These are phyloP conservation scores for Oscheius sp. DNA, from an alignment of 2,888 invertebrate genomes.

Conservation along the genomic window DNA sequence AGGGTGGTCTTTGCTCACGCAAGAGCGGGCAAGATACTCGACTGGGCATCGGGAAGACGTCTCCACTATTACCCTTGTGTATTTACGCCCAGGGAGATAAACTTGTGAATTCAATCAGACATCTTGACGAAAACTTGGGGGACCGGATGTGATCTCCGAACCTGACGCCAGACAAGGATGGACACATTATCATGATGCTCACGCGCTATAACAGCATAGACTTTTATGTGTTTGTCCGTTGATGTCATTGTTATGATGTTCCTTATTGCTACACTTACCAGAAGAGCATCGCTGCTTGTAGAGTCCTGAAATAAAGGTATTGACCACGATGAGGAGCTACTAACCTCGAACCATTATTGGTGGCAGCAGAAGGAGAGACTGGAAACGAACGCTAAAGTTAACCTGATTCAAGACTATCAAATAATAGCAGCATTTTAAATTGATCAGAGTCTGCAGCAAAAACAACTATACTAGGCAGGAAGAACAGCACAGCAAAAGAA, in stretches of 20 bases:
- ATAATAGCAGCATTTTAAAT: no score
- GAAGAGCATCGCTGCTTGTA: constrained; percentile 13
- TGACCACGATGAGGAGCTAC: not conserved
- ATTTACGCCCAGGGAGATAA: not conserved
- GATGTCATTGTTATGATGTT: not conserved
- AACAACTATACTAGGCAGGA: no score
- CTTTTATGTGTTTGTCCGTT: not conserved
- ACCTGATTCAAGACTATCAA: no score
- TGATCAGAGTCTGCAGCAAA: no score
- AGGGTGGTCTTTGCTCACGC: constrained; percentile 25
- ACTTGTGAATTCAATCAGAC: constrained; percentile 4
- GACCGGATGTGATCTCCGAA: not conserved
- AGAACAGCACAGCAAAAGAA: no score
- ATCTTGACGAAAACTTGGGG: not conserved
- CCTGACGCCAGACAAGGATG: not conserved
- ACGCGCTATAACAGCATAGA: not conserved
- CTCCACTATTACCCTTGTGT: constrained; percentile 21
- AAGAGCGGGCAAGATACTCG: constrained; percentile 1
- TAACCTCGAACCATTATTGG: no score
- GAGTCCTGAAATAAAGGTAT: constrained; percentile 5
- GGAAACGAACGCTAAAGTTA: no score
- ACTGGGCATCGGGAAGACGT: not conserved
- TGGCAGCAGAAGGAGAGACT: no score
- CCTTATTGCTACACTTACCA: not conserved
- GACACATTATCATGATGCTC: not conserved